phyloP scores from a whole-genome alignment of 2,888 invertebrate genomes.

The Luffia ferchaultella region DNA sequence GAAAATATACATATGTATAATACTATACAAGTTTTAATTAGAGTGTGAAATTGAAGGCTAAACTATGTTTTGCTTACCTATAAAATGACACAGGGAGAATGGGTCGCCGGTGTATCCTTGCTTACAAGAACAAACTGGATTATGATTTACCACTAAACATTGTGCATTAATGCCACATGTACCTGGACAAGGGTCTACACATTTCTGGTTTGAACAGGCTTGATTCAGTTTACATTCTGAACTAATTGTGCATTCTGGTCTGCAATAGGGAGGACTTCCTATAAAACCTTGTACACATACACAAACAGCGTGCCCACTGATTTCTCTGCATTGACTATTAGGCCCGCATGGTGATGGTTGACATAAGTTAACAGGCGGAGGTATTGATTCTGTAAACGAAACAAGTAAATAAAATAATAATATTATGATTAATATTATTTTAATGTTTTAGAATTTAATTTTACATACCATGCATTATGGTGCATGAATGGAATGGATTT shows the following conservation, averaged over 20 bases:
- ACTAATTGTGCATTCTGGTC: slow-evolving; percentile 81
- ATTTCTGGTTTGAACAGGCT: slow-evolving; percentile 80
- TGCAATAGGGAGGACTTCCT: slow-evolving; percentile 77
- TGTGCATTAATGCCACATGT: slow-evolving; percentile 72
- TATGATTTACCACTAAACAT: slow-evolving; percentile 71
- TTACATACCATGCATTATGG: no score
- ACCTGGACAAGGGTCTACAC: slow-evolving; percentile 78
- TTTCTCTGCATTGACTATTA: slow-evolving; percentile 75
- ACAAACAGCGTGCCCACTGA: slow-evolving; percentile 75
- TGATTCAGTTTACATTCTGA: slow-evolving; percentile 73
- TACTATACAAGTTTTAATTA: neutral
- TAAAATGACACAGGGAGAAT: slow-evolving; percentile 69
- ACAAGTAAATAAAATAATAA: neutral
- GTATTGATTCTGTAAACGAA: slow-evolving; percentile 26
- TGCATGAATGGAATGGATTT: slow-evolving; percentile 70
- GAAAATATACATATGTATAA: slow-evolving; percentile 5
- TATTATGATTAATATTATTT: no score
- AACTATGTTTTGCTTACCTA: slow-evolving; percentile 34
- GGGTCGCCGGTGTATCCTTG: slow-evolving; percentile 76
- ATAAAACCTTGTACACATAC: slow-evolving; percentile 73
- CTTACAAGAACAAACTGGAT: slow-evolving; percentile 73
- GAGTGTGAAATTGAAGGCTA: neutral
- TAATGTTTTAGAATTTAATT: no score
- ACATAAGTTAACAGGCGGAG: slow-evolving; percentile 32
- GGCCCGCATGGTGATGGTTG: slow-evolving; percentile 71